These are phyloP conservation scores for Fundulus diaphanus DNA, from an alignment of 2,797 vertebrate species.

Conservation along the genomic window DNA sequence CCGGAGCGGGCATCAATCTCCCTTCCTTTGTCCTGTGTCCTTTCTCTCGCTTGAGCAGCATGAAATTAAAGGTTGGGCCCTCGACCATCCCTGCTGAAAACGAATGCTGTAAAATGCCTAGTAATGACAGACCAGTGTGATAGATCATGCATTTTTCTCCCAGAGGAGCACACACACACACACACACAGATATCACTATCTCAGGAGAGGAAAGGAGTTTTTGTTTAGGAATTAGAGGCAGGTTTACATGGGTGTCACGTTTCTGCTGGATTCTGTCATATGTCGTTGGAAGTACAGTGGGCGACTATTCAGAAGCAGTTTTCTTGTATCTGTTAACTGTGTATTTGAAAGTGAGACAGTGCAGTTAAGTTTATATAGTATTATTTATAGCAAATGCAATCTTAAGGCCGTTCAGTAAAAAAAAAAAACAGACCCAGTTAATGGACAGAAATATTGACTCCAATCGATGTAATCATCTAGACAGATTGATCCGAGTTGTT, in stretches of 20 bases:
- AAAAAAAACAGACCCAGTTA: neutral
- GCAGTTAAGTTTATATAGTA: neutral
- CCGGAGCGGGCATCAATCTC: constrained; percentile 75
- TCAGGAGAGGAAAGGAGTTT: constrained; percentile 17
- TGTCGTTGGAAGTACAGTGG: neutral
- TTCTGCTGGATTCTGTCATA: neutral
- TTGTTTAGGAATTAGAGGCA: constrained; percentile 1
- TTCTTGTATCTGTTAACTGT: neutral
- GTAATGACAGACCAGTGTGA: constrained; percentile 75
- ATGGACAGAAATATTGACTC: neutral
- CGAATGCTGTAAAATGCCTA: constrained; percentile 79
- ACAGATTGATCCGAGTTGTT: neutral
- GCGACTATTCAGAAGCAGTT: neutral
- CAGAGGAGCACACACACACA: constrained; percentile 29
- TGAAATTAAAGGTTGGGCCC: constrained; percentile 83
- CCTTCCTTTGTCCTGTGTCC: constrained; percentile 77
- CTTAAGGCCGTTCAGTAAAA: neutral
- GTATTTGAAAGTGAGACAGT: neutral
- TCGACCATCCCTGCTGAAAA: constrained; percentile 67
- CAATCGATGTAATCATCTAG: neutral
- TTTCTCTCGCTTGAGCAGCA: constrained; percentile 80
- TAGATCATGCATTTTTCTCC: constrained; percentile 76
- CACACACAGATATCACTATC: constrained; percentile 42
- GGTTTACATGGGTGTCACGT: constrained; percentile 8
- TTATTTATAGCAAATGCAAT: neutral